Conservation (phyloP, 1,140 invertebrate genomes). For the Drosophila funebris region DNA sequence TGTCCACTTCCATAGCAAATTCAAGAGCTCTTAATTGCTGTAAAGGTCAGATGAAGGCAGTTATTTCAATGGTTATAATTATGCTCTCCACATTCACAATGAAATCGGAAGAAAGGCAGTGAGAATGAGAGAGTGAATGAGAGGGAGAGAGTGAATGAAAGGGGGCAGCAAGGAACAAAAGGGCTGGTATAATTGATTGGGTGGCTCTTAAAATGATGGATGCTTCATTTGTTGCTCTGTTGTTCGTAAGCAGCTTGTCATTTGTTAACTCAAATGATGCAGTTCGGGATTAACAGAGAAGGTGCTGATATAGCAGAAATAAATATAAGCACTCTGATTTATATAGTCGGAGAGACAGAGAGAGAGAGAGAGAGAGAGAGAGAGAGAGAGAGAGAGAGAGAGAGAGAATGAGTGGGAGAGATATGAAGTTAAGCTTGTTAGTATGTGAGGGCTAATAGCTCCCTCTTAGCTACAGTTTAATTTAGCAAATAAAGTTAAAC, state of each 20-base stretch:
- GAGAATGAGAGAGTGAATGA: neutral
- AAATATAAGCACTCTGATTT: slow-evolving; percentile 34
- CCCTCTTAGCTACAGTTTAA: neutral
- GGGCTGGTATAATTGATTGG: slow-evolving; percentile 64
- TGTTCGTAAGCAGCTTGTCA: slow-evolving; percentile 47
- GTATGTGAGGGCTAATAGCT: too few species aligned
- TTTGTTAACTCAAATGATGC: slow-evolving; percentile 50
- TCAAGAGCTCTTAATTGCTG: slow-evolving; percentile 59
- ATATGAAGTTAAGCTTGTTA: too few species aligned
- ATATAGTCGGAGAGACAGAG: neutral
- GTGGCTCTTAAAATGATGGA: slow-evolving; percentile 63
- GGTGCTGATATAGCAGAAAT: slow-evolving; percentile 40
- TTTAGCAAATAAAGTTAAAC: neutral
- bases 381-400: neutral
- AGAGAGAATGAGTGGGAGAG: neutral
- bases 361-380: neutral
- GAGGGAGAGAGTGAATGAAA: neutral
- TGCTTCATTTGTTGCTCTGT: slow-evolving; percentile 76
- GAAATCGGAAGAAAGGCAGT: neutral
- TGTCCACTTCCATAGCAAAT: slow-evolving; percentile 48
- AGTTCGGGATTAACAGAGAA: slow-evolving; percentile 29
- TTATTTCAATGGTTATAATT: slow-evolving; percentile 44
- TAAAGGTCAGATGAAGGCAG: slow-evolving; percentile 51
- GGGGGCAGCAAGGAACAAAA: slow-evolving; percentile 4
- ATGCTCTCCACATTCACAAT: slow-evolving; percentile 7